Evolutionary conservation across 1,140 invertebrate species (phyloP).

Genomic region (Lepidurus arcticus): DNA sequence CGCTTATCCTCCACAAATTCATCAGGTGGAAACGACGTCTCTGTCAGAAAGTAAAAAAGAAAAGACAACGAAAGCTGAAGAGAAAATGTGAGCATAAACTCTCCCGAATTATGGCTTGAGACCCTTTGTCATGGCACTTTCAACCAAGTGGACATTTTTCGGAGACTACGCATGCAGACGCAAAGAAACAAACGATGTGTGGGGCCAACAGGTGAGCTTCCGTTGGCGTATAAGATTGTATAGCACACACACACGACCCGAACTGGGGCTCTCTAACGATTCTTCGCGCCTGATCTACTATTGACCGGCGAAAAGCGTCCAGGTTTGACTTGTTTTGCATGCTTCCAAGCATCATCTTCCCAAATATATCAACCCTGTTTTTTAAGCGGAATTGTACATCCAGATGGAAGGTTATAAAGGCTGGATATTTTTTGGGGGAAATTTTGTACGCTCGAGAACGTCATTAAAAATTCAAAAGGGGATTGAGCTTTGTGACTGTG

Average conservation of each 20-base stretch:
- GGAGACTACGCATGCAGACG: not conserved
- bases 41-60: not conserved
- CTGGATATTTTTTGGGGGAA: not conserved
- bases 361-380: not conserved
- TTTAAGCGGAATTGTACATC: not conserved
- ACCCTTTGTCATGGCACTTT: conserved; percentile 13
- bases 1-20: not conserved
- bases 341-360: conserved; percentile 3
- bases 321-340: conserved; percentile 5
- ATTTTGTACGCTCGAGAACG: not conserved
- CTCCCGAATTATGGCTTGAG: not conserved
- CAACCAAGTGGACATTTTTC: conserved; percentile 15
- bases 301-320: not conserved
- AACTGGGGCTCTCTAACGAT: not conserved
- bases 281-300: conserved; percentile 18
- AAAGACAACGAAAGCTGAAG: not conserved
- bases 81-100: not conserved
- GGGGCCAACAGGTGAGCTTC: not conserved
- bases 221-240: not conserved
- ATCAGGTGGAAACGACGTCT: conserved; percentile 18
- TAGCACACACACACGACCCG: not conserved
- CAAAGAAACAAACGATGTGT: not conserved
- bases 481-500: not conserved
- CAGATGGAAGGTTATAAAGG: not conserved
- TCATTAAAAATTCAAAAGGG: conserved; percentile 15